Evolutionary conservation across 2,888 invertebrate species (phyloP).

Genomic region (Heliothis peltigera): DNA sequence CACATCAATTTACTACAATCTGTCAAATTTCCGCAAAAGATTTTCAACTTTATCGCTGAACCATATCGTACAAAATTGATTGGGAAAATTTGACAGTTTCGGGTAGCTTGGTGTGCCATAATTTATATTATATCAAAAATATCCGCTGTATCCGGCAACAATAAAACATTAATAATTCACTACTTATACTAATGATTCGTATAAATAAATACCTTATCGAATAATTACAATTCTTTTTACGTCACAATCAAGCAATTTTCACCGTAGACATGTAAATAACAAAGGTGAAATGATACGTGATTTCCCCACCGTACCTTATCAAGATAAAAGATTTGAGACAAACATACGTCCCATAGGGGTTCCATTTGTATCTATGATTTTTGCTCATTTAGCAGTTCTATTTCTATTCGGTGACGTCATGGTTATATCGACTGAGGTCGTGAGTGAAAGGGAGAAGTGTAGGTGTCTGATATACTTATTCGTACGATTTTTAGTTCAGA

Average conservation of each 20-base stretch:
- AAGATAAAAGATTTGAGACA: constrained; percentile 43
- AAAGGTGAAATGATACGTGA: constrained; percentile 38
- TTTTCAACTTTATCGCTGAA: too few species aligned
- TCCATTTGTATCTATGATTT: constrained; percentile 15
- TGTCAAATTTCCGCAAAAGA: too few species aligned
- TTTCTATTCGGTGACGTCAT: not conserved
- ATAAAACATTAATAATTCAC: too few species aligned
- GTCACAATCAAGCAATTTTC: constrained; percentile 23
- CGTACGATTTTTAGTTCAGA: not conserved
- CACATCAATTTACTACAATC: too few species aligned
- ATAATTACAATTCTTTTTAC: constrained; percentile 26
- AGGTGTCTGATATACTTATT: not conserved
- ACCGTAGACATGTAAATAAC: constrained; percentile 42
- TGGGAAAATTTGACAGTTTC: too few species aligned
- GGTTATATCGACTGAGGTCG: not conserved
- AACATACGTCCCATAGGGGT: constrained; percentile 31
- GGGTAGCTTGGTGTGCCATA: too few species aligned
- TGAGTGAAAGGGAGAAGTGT: not conserved
- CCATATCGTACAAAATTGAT: too few species aligned
- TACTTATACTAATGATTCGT: not conserved
- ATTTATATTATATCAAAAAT: too few species aligned
- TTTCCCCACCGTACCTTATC: constrained; percentile 39
- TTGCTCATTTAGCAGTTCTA: not conserved
- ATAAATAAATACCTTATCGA: constrained; percentile 1
- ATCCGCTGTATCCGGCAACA: too few species aligned